Evolutionary conservation across 2,888 invertebrate genomes (phyloP).

Genomic region (Odontomyia ornata): DNA sequence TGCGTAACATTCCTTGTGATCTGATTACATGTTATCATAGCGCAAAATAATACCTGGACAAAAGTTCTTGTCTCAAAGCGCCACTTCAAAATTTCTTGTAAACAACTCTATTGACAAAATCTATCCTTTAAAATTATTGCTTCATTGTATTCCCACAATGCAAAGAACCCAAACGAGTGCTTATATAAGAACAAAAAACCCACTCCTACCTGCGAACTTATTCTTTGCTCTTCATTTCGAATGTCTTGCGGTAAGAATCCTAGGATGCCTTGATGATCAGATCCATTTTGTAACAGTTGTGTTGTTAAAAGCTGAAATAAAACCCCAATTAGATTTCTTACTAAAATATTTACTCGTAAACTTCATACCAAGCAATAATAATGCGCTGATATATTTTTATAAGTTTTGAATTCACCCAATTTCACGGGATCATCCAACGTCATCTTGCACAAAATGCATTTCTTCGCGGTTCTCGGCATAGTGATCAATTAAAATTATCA

Average conservation of each 20-base stretch:
- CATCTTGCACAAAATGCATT: conserved; percentile 68
- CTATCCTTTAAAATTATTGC: too few species aligned
- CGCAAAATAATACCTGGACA: too few species aligned
- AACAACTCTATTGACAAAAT: too few species aligned
- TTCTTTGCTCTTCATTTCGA: conserved; percentile 70
- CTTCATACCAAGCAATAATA: conserved; percentile 78
- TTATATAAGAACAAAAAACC: background rate
- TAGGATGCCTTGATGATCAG: conserved; percentile 74
- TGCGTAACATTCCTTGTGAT: too few species aligned
- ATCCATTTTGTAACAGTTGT: conserved; percentile 73
- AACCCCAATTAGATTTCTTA: background rate
- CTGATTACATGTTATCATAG: too few species aligned
- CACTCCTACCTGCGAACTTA: conserved; percentile 70
- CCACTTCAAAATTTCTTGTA: too few species aligned
- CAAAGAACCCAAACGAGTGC: too few species aligned
- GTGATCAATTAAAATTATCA: conserved; percentile 22
- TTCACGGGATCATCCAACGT: conserved; percentile 66
- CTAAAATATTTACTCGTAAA: background rate
- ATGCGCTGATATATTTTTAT: conserved; percentile 71
- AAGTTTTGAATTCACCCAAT: conserved; percentile 68
- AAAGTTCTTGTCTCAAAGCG: too few species aligned
- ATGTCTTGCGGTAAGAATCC: conserved; percentile 80
- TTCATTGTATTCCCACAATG: too few species aligned
- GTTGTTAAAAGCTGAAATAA: conserved; percentile 74
- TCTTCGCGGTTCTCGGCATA: conserved; percentile 26